Evolutionary conservation across 2,888 invertebrate genomes (phyloP), one percentile per base, ranked within the genome.

Genomic region (Cephus pulcher): DNA sequence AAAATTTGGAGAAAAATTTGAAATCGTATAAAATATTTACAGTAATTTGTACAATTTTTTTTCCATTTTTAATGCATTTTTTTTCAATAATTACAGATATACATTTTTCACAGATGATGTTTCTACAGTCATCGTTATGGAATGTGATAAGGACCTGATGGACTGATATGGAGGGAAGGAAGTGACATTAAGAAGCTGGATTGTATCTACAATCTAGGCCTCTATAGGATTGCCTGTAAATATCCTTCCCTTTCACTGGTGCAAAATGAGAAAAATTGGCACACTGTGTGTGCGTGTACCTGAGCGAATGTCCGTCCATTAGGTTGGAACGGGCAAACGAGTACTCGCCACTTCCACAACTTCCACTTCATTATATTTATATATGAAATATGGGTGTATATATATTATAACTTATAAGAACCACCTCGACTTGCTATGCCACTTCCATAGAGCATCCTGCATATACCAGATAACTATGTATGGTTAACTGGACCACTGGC

Each of bases 161-260:
- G 0, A 23, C 9, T 23, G 23, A 15, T 56, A 23, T 6, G 6
- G 23, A 56, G 9, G 23, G 35, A 74, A 34, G 34, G 74, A 74
- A 33, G 11, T 37, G 56, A 76, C 75, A 80, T 75, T 74, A 69
- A 77, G 74, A 78, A 75, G 76, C 75, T 86, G 74, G 77, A 75
- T 75, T 86, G 56, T 56, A 23, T 56, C 23, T 56, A 23, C 70
- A 75, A 88, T 86, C 85, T 85, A 86, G 84, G 86, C 82, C 85
- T 87, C 79, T 69, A 37, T 75, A 75, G 77, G 77, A 81, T 78
- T 34, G 75, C 70, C 70, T 75, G 81, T 78, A 79, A 77, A 79
- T 83, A 85, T 86, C 82, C 83, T 87, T 88, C 86, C 89, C 89
- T 89, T 88, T 88, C 88, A 88, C 88, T 85, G 81, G 79, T 80